Conservation (phyloP, 2,113 vertebrate genomes). For the Solea solea region DNA sequence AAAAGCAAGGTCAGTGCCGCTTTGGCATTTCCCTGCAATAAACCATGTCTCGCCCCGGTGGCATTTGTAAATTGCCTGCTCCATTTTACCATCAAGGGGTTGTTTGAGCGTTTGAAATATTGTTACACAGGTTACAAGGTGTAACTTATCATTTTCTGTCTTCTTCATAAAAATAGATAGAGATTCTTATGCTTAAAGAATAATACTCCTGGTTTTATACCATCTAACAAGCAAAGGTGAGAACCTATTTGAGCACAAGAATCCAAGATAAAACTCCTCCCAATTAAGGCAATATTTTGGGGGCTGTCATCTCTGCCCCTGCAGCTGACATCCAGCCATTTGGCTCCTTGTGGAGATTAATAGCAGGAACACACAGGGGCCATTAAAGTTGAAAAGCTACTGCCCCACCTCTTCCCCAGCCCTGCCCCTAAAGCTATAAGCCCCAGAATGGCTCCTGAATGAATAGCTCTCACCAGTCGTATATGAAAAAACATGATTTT, state of each 20-base stretch:
- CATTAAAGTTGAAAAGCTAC: constrained; percentile 64
- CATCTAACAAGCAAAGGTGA: constrained; percentile 16
- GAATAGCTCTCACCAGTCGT: constrained; percentile 51
- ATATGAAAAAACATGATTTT: constrained; percentile 51
- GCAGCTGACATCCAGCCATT: constrained; percentile 61
- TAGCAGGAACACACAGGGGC: constrained; percentile 44
- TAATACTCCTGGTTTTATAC: background rate
- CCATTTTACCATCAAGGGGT: background rate
- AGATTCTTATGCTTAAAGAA: no score
- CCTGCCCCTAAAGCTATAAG: constrained; percentile 57
- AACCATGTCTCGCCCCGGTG: background rate
- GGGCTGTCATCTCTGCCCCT: constrained; percentile 23
- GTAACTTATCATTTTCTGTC: background rate
- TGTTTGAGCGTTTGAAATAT: background rate
- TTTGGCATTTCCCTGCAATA: background rate
- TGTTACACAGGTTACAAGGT: background rate
- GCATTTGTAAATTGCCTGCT: constrained; percentile 18
- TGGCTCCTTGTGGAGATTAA: constrained; percentile 73
- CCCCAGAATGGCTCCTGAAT: constrained; percentile 65
- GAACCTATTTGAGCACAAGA: constrained; percentile 5
- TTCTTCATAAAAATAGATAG: background rate
- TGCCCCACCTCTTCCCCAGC: constrained; percentile 55
- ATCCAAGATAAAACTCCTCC: constrained; percentile 52
- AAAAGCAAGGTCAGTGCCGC: constrained; percentile 43
- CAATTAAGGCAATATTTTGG: constrained; percentile 44